Percentiles rank a stretch among this genome's conserved stretches.
Conservation (phyloP, 2,113 vertebrate genomes). For the Psettodes erumei region DNA sequence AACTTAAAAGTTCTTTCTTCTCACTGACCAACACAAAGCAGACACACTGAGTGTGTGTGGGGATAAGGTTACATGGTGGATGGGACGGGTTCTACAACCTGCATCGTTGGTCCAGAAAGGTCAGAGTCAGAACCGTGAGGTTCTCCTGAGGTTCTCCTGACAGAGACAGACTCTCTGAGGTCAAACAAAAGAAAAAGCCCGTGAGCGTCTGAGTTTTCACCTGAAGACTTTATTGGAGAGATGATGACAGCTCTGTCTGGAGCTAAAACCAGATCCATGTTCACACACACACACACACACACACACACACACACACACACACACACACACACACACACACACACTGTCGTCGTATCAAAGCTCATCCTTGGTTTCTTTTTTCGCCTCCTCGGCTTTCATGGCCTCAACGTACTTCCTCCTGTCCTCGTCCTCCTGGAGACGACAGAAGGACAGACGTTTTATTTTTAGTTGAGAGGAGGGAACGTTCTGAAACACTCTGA, state of each 20-base stretch:
- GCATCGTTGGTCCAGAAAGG: no score
- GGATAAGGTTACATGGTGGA: no score
- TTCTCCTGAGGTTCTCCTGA: no score
- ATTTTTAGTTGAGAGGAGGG: slow-evolving; percentile 39
- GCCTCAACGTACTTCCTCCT: slow-evolving; percentile 78
- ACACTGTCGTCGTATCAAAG: slow-evolving; percentile 47
- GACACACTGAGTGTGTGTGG: no score
- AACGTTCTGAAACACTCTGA: slow-evolving; percentile 10
- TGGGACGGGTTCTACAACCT: no score
- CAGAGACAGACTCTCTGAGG: neutral
- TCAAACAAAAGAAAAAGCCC: neutral
- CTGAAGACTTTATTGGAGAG: slow-evolving; percentile 27
- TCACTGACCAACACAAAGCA: no score
- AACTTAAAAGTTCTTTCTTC: no score
- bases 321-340: slow-evolving; percentile 24
- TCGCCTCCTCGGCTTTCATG: slow-evolving; percentile 70
- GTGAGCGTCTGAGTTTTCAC: neutral
- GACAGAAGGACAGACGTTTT: slow-evolving; percentile 28
- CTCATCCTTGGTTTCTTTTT: slow-evolving; percentile 68
- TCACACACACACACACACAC: neutral
- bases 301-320: slow-evolving; percentile 22
- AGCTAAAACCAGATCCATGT: slow-evolving; percentile 17
- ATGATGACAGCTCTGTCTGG: neutral
- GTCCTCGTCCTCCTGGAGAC: slow-evolving; percentile 78
- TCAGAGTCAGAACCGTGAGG: no score